Percentiles rank a stretch among this genome's conserved stretches.
Evolutionary conservation across 2,797 vertebrate species (phyloP).

Genomic region (Manis javanica): DNA sequence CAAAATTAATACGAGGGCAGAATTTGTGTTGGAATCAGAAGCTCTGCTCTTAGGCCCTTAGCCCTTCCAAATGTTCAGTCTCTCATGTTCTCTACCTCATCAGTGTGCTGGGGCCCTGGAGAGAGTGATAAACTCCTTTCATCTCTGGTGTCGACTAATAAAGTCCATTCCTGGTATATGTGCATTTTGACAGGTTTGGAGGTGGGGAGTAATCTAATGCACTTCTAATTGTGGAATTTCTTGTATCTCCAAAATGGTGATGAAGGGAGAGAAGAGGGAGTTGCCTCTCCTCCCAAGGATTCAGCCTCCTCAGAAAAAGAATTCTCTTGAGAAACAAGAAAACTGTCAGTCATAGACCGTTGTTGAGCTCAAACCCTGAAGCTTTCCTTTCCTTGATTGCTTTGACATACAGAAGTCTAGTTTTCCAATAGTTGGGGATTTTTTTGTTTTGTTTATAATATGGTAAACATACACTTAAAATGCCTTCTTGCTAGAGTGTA

Average conservation of each 20-base stretch:
- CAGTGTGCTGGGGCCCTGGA: not conserved
- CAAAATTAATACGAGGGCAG: not conserved
- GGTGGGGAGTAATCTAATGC: not conserved
- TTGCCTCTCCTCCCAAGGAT: not conserved
- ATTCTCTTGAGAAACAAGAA: slow-evolving; percentile 41
- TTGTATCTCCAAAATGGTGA: not conserved
- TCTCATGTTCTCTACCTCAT: not conserved
- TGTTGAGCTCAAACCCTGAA: not conserved
- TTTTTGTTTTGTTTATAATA: not conserved
- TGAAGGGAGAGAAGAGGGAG: not conserved
- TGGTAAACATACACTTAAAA: not conserved
- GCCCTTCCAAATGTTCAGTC: not conserved
- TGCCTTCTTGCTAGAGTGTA: not conserved
- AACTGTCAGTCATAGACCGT: not conserved
- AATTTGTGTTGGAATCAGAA: slow-evolving; percentile 13
- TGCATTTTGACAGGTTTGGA: not conserved
- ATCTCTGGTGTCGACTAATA: not conserved
- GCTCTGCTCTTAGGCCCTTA: too few species aligned
- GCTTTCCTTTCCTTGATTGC: not conserved
- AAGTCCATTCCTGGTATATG: not conserved
- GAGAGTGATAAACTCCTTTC: not conserved
- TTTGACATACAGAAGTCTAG: not conserved
- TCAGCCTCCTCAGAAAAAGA: not conserved
- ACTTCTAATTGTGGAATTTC: not conserved
- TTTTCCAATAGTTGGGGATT: not conserved